Evolutionary conservation across 2,797 vertebrate species (phyloP).

Genomic region (Erpetoichthys calabaricus): DNA sequence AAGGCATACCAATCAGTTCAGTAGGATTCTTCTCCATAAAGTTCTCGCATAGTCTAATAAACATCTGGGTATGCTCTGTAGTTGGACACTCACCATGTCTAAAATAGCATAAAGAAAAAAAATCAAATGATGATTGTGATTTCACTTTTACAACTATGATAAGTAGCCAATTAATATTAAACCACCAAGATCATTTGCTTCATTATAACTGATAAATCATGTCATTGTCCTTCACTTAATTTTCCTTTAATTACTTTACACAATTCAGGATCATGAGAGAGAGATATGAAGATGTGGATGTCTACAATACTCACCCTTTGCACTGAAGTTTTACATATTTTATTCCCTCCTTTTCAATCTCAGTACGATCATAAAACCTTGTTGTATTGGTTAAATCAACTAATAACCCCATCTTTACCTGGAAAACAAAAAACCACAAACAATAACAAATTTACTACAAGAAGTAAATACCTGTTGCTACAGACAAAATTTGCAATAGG

Average conservation of each 20-base stretch:
- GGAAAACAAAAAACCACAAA: constrained; percentile 13
- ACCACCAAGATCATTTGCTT: constrained; percentile 3
- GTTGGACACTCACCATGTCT: constrained; percentile 89
- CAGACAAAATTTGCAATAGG: no score
- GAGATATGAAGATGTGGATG: no score
- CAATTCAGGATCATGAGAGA: no score
- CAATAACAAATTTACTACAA: neutral
- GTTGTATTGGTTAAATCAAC: constrained; percentile 91
- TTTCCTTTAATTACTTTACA: no score
- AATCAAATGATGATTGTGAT: constrained; percentile 4
- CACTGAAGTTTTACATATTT: constrained; percentile 87
- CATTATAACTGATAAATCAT: constrained; percentile 6
- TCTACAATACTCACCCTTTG: constrained; percentile 68
- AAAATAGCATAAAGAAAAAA: constrained; percentile 13
- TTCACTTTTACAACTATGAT: neutral
- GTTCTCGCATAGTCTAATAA: constrained; percentile 76
- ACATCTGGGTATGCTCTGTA: constrained; percentile 67
- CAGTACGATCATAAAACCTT: constrained; percentile 82
- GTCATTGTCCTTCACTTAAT: no score
- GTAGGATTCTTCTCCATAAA: constrained; percentile 83
- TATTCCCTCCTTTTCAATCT: constrained; percentile 90
- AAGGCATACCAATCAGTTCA: constrained; percentile 74
- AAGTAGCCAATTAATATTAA: neutral
- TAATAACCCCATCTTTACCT: constrained; percentile 95
- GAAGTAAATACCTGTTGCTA: neutral